Base-by-base conservation (phyloP, 1,140 invertebrate genomes). In the Drosophila yakuba region DNA sequence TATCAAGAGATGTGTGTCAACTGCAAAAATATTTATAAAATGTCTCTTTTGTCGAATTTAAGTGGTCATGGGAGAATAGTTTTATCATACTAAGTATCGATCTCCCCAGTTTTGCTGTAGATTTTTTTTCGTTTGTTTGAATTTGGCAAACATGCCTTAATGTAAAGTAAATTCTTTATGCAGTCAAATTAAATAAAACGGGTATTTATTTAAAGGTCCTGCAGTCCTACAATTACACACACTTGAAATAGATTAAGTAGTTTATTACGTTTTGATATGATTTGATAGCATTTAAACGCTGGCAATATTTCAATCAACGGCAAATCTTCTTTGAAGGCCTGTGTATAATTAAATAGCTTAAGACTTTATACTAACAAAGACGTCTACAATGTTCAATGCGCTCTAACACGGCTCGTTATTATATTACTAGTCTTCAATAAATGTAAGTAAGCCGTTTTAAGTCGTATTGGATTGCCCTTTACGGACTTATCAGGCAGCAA, bases 401-500 rank as follows among this genome's bases (percentile, higher is more conserved):
- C 25, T 57, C 36, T 15, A 41, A 58, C 15, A 14, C 6, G 4
- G 12, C 25, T n/a, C 4, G 23, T 15, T 25, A 17, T 17, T 17
- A 32, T n/a, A 32, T 41, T 62, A 60, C 32, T 15, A 28, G 52
- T 5, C 17, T 32, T 25, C 15, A 43, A 66, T 38, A 47, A 4
- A 12, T 66, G 15, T 51, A 17, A 32, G 63, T 38, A 32, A 35
- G 44, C 17, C 36, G 6, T 8, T 25, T 32, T 63, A 63, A 36
- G 51, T 43, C 45, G 28, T 32, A 51, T 60, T 36, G n/a, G 17
- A 17, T 43, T 51, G 44, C 15, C 55, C 41, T 55, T 54, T 67
- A 6, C 15, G 23, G 51, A 39, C 47, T 47, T 77, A 77, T 77
- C 63, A 61, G 60, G 45, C 43, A 77, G 50, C 45, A 78, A 71